Conservation (phyloP, 2,113 vertebrate species). For the Australoheros scitulus region DNA sequence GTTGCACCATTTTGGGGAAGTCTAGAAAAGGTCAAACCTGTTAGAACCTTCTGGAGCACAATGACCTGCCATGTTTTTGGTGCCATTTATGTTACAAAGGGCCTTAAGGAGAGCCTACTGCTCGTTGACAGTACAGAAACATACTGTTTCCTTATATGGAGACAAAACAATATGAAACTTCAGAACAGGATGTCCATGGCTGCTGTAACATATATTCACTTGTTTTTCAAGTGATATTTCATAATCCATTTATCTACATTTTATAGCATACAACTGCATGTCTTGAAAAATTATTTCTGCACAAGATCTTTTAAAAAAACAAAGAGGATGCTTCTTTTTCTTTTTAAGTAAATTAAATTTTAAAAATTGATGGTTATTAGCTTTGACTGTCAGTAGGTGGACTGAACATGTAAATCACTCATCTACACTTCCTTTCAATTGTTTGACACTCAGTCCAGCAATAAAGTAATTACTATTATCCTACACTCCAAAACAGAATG, state of each 20-base stretch:
- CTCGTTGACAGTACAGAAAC: neutral
- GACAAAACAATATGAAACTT: neutral
- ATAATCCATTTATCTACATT: neutral
- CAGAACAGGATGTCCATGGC: neutral
- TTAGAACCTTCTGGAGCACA: neutral
- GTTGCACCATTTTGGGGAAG: neutral
- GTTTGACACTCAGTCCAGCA: neutral
- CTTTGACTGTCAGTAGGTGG: neutral
- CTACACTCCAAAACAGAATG: neutral
- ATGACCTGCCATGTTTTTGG: neutral
- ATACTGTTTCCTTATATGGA: neutral
- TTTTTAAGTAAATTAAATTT: no score
- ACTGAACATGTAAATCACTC: neutral
- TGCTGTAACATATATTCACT: neutral
- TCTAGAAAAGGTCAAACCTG: neutral
- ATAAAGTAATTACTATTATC: neutral
- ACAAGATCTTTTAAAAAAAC: no score
- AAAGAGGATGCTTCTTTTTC: no score
- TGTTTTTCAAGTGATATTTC: neutral
- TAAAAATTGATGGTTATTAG: no score
- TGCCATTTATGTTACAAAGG: neutral
- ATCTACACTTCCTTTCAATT: neutral
- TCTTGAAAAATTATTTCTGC: neutral
- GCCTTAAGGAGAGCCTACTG: neutral
- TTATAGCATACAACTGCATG: neutral